These are phyloP conservation scores for Sturnira hondurensis DNA, from an alignment of 2,113 vertebrate genomes.

Conservation along the genomic window DNA sequence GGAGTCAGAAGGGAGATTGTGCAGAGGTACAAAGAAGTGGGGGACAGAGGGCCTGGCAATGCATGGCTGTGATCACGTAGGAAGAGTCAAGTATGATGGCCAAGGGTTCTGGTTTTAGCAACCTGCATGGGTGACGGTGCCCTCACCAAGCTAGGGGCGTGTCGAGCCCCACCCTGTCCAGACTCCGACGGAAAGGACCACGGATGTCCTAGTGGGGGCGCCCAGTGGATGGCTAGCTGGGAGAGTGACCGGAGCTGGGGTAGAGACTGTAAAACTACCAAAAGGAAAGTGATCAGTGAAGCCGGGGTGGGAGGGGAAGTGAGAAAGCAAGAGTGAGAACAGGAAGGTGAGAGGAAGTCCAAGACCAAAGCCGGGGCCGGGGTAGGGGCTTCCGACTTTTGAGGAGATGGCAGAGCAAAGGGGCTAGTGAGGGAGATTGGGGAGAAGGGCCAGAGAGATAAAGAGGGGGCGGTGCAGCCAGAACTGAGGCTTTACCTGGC, in stretches of 20 bases:
- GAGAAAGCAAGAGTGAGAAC: neutral
- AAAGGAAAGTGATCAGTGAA: neutral
- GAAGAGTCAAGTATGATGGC: neutral
- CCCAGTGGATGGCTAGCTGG: neutral
- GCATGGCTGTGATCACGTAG: fast-evolving
- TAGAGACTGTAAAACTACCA: neutral
- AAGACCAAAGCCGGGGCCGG: neutral
- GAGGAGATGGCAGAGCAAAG: neutral
- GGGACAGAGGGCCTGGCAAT: fast-evolving
- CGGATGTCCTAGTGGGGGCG: fast-evolving
- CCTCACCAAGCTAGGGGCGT: neutral
- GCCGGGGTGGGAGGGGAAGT: fast-evolving
- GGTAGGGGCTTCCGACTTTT: fast-evolving
- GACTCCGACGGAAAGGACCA: neutral
- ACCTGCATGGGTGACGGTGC: fast-evolving
- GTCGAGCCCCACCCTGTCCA: neutral
- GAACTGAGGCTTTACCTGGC: neutral
- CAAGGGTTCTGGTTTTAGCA: neutral
- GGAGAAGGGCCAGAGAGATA: neutral
- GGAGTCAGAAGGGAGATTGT: neutral
- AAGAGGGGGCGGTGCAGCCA: fast-evolving
- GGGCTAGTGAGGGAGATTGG: fast-evolving
- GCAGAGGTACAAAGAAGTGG: neutral
- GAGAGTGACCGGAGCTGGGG: neutral
- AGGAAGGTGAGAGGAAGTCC: no score